Conservation (phyloP, 2,888 invertebrate species). For the Chrysina gloriosa region DNA sequence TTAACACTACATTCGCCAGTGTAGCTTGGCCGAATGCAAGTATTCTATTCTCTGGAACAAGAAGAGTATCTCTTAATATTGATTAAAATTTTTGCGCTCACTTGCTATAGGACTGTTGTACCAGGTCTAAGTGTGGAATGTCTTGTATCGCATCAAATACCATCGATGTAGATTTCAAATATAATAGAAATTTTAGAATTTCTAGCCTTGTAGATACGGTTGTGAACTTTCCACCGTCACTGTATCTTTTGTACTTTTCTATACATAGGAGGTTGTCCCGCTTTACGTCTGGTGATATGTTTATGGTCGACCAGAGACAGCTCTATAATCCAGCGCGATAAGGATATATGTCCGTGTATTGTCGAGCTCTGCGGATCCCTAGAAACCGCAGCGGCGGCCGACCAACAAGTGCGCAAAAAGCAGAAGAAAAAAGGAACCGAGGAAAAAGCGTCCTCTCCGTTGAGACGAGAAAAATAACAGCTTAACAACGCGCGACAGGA, state of each 20-base stretch:
- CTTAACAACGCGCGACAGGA: not conserved
- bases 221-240: not conserved
- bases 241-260: not conserved
- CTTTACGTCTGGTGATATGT: constrained; percentile 20
- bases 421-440: constrained; percentile 1
- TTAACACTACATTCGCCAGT: too few species aligned
- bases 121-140: too few species aligned
- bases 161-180: too few species aligned
- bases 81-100: too few species aligned
- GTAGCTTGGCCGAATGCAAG: too few species aligned
- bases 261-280: not conserved
- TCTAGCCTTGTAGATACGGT: not conserved
- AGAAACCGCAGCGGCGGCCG: not conserved
- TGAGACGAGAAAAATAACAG: constrained; percentile 8
- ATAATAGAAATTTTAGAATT: too few species aligned
- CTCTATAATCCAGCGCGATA: constrained; percentile 10
- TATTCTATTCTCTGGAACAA: too few species aligned
- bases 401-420: constrained; percentile 21
- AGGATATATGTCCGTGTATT: not conserved
- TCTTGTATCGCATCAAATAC: too few species aligned
- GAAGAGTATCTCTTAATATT: too few species aligned
- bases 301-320: constrained; percentile 13
- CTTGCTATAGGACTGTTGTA: too few species aligned
- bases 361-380: not conserved
- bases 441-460: not conserved